Evolutionary conservation across 2,113 vertebrate species (phyloP), one percentile per base, ranked within the genome.

Genomic region (Phylloscopus trochilus): DNA sequence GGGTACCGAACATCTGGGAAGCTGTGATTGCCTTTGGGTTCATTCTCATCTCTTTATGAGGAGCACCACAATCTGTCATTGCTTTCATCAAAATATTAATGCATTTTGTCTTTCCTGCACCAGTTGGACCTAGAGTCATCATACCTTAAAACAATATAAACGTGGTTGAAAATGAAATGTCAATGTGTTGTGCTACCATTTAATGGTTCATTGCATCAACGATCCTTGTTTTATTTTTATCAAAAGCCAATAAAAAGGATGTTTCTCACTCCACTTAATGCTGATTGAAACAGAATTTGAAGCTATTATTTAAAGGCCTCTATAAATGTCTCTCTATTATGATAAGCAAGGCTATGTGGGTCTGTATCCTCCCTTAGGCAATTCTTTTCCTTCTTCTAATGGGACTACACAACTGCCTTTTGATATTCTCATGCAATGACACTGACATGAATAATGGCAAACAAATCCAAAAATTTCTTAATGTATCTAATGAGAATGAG

Each of bases 41-140:
- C 98, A 99, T 99, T 96, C 98, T 98, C 98, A 99, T 98, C 96
- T 99, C 98, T 81, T 98, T 98, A 97, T 99, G 98, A 60, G 98
- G 97, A 21, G 89, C 92, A 72, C 98, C 98, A 64, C 98, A 98
- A 78, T 98, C 98, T 26, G 98, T 97, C 98, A 99, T 98, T 89
- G 98, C 98, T 96, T 97, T 98, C 98, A 99, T 98, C 85, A 99
- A 97, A 26, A 97, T 98, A 97, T 98, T 96, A 97, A 99, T 98
- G 81, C 98, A 98, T 46, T 97, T 96, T 52, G 98, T 98, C 95
- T 99, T 99, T 62, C 98, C 98, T n/a, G 98, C 93, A 44, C 98
- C 98, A 82, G 97, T 98, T 41, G 98, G 98, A 58, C 98, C 98
- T 74, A 99, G 90, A 76, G 98, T 96, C 98, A 98, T 99, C 98